Percentiles rank a stretch among this genome's conserved stretches.
Evolutionary conservation across 2,797 vertebrate genomes (phyloP).

Genomic region (Mastacembelus armatus): DNA sequence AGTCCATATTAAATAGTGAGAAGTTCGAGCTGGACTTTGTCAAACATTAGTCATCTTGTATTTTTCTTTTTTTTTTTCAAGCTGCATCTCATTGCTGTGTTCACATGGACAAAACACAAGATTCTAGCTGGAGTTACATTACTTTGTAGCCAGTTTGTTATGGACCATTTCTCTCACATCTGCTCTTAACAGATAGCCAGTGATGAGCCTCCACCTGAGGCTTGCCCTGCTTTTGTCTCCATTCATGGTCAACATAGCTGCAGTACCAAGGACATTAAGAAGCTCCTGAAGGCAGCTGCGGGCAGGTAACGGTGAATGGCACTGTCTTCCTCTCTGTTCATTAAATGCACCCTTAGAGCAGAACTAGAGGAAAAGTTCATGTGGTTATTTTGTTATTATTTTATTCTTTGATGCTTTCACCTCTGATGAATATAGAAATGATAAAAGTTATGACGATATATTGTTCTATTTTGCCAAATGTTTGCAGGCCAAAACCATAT

Average conservation of each 20-base stretch:
- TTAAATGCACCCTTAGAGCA: not conserved
- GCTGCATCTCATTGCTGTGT: too few relatives aligned
- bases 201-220: conserved; percentile 91
- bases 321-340: conserved; percentile 7
- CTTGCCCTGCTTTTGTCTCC: conserved; percentile 91
- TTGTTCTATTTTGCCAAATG: conserved; percentile 24
- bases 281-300: conserved; percentile 91
- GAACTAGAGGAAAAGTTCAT: not conserved
- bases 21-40: too few relatives aligned
- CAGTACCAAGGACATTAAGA: conserved; percentile 93
- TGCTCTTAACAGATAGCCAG: conserved; percentile 89
- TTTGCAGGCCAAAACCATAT: conserved; percentile 90
- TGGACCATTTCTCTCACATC: conserved; percentile 4
- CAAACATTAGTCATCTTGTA: too few relatives aligned
- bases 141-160: not conserved
- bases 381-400: not conserved
- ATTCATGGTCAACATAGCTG: conserved; percentile 92
- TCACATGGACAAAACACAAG: too few relatives aligned
- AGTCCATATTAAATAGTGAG: too few relatives aligned
- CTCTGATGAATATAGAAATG: not conserved
- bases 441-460: not conserved
- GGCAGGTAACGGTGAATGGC: conserved; percentile 84
- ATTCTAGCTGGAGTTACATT: not conserved
- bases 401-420: not conserved
- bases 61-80: too few relatives aligned